Base-by-base conservation (phyloP, 1,140 invertebrate species). In the Procambarus virginalis region DNA sequence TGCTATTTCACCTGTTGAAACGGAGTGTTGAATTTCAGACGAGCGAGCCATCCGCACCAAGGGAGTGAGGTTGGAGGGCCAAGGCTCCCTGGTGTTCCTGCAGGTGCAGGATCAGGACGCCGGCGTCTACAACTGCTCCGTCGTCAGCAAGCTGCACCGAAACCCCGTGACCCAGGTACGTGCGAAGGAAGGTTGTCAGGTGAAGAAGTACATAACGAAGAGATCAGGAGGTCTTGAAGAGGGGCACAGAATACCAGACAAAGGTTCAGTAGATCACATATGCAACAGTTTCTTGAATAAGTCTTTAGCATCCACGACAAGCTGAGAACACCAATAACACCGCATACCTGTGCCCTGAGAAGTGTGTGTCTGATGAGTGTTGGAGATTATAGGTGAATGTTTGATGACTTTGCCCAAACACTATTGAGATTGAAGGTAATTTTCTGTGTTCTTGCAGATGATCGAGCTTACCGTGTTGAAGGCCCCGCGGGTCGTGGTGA, bases 1-100 rank as follows among this genome's bases (percentile, higher is more conserved):
- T 55, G 51, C 34, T 55, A 0, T 55, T 55, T 64, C 60, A 64
- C 17, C 12, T 64, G 60, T 20, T 64, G 10, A 64, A 58, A 58
- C 1, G 4, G 4, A 5, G n/a, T 20, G 10, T 55, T 76, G 20
- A 14, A 10, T 45, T 22, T 3, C 84, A 86, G 85, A 86, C 9
- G 85, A 60, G 17, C 58, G 58, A 0, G 8, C 46, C 76, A 86
- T 86, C 60, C 34, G 76, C 9, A 64, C 58, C 9, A 49, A 64
- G 45, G 76, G 84, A 20, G 78, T 79, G 9, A 49, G 9, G 2
- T 73, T 17, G 46, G 64, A 51, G n/a, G 85, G 85, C 6, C 85
- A 86, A n/a, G 85, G 85, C 0, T 86, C 85, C n/a, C 45, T 86
- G 6, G 85, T 68, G 20, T 86, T 86, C 73, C 60, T 46, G 34